Evolutionary conservation across 2,797 vertebrate species (phyloP).

Genomic region (Craterocephalus amniculus): DNA sequence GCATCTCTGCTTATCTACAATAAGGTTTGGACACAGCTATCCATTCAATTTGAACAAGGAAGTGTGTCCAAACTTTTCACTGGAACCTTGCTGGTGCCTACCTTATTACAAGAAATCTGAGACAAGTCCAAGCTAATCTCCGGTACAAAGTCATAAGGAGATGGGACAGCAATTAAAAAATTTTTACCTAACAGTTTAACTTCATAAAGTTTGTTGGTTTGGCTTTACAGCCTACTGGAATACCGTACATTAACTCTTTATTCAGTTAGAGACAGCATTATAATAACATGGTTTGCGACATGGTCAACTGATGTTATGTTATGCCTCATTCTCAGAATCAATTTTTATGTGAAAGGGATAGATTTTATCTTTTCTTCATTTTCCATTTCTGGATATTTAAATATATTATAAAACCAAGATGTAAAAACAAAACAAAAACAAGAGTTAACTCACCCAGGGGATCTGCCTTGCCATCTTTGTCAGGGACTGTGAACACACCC

Average conservation of each 20-base stretch:
- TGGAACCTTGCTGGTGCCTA: too few relatives aligned
- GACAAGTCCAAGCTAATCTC: too few relatives aligned
- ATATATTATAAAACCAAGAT: background rate
- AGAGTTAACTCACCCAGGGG: constrained; percentile 89
- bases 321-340: background rate
- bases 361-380: background rate
- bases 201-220: background rate
- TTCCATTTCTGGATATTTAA: background rate
- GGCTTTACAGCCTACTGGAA: background rate
- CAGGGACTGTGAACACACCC: constrained; percentile 97
- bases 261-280: background rate
- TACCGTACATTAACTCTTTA: background rate
- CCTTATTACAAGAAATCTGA: too few relatives aligned
- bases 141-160: too few relatives aligned
- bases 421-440: too few relatives aligned
- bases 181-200: background rate
- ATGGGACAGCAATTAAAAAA: too few relatives aligned
- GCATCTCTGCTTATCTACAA: too few relatives aligned
- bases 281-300: too few relatives aligned
- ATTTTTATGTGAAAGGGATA: background rate
- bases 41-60: too few relatives aligned
- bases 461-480: constrained; percentile 96
- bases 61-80: too few relatives aligned
- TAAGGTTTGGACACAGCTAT: too few relatives aligned
- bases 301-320: too few relatives aligned